phyloP scores from a whole-genome alignment of 2,113 vertebrate genomes.

The Psophia crepitans region DNA sequence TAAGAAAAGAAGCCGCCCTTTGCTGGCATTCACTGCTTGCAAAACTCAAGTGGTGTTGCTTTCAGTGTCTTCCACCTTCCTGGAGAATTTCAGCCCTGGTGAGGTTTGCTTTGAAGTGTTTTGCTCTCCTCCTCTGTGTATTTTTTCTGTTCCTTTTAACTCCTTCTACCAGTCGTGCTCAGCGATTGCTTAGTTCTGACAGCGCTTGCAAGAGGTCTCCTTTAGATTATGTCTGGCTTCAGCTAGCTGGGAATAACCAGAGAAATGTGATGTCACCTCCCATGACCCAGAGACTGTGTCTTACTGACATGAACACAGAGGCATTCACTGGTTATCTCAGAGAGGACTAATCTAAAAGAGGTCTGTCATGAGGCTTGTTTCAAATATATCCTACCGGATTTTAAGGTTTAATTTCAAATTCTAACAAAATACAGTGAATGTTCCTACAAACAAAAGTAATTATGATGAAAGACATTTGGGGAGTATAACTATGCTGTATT shows the following conservation, averaged over 20 bases:
- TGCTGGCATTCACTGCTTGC: neutral
- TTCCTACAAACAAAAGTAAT: neutral
- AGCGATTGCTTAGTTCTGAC: neutral
- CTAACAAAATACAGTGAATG: neutral
- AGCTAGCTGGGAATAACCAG: neutral
- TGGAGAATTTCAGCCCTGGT: neutral
- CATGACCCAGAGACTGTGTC: neutral
- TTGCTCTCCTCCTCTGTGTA: neutral
- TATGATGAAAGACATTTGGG: neutral
- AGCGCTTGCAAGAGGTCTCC: neutral
- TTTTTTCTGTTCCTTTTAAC: neutral
- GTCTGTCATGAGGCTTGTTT: neutral
- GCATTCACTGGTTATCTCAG: neutral
- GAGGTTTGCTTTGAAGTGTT: neutral
- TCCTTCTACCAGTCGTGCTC: neutral
- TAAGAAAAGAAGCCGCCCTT: neutral
- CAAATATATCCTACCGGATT: neutral
- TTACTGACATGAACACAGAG: neutral
- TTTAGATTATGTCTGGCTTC: neutral
- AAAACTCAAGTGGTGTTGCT: neutral
- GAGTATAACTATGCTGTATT: neutral
- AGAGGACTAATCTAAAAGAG: neutral
- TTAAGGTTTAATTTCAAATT: neutral
- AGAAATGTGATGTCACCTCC: neutral
- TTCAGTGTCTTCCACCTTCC: neutral